A percentile compares a stretch with the other conserved stretches of the same genome.
Conservation (phyloP, 2,797 vertebrate genomes). For the Centroberyx gerrardi region DNA sequence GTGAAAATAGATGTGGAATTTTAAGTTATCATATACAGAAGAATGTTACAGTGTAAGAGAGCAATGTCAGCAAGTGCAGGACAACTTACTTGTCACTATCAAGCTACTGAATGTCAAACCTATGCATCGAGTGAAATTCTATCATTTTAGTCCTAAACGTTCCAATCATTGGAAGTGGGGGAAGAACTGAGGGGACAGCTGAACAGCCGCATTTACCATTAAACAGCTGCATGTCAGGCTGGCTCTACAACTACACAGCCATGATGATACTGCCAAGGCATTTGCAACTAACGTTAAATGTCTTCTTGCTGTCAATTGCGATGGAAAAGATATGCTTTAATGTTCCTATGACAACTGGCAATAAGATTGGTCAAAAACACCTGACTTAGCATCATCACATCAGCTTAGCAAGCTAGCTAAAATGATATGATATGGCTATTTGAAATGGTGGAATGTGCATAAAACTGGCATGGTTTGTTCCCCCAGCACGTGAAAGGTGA, state of each 20-base stretch:
- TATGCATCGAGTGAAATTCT: neutral
- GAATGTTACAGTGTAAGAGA: neutral
- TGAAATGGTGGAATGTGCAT: neutral
- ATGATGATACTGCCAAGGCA: neutral
- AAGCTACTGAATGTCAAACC: neutral
- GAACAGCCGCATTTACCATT: neutral
- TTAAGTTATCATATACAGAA: neutral
- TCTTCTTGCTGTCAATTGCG: neutral
- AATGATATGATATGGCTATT: too few relatives aligned
- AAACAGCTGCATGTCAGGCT: neutral
- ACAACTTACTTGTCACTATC: neutral
- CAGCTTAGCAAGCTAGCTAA: conserved; percentile 1
- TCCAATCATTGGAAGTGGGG: neutral
- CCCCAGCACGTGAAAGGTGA: fast-evolving
- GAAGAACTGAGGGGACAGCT: neutral
- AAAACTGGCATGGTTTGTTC: neutral
- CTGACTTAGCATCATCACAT: neutral
- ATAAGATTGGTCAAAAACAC: conserved; percentile 21
- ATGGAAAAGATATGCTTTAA: neutral
- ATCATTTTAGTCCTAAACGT: neutral
- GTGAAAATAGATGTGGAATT: neutral
- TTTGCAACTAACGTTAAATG: neutral
- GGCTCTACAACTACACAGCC: neutral
- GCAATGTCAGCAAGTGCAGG: neutral
- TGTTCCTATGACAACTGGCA: conserved; percentile 54